Percentiles rank a stretch among this genome's conserved stretches.
phyloP scores from a whole-genome alignment of 2,113 vertebrate species.

The Carassius gibelio region DNA sequence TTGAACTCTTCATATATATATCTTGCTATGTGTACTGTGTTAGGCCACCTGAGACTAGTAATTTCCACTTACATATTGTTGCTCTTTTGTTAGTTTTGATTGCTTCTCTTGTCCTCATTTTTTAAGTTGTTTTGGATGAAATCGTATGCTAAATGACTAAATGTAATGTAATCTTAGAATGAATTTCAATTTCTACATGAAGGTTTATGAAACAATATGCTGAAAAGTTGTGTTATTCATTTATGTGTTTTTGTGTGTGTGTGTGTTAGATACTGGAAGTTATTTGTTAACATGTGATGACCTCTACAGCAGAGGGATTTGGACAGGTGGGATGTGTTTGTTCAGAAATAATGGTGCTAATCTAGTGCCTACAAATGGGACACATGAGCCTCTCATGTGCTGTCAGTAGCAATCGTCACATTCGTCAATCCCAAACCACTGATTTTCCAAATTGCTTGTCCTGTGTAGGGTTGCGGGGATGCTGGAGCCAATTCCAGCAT shows the following conservation, averaged over 20 bases:
- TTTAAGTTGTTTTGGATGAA: no score
- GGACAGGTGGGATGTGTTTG: constrained; percentile 60
- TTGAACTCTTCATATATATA: no score
- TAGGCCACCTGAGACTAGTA: no score
- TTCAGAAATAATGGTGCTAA: constrained; percentile 63
- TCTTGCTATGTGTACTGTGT: no score
- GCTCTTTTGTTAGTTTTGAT: no score
- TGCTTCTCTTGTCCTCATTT: no score
- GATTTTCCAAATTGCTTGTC: background rate
- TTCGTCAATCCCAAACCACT: background rate
- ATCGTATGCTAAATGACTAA: no score
- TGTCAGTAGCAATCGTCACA: constrained; percentile 49
- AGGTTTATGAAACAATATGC: background rate
- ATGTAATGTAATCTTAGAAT: background rate
- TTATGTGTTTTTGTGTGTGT: background rate
- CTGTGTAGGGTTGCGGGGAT: background rate
- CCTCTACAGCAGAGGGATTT: constrained; percentile 58
- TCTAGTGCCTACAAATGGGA: constrained; percentile 59
- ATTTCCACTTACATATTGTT: no score
- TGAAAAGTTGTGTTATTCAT: background rate
- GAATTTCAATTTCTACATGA: background rate
- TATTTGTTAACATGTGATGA: constrained; percentile 53
- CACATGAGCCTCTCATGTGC: constrained; percentile 43
- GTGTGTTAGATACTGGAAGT: background rate
- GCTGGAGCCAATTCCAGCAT: background rate